A percentile compares a stretch with the other conserved stretches of the same genome.
Evolutionary conservation across 2,888 invertebrate species (phyloP).

Genomic region (Chrysolina americana): DNA sequence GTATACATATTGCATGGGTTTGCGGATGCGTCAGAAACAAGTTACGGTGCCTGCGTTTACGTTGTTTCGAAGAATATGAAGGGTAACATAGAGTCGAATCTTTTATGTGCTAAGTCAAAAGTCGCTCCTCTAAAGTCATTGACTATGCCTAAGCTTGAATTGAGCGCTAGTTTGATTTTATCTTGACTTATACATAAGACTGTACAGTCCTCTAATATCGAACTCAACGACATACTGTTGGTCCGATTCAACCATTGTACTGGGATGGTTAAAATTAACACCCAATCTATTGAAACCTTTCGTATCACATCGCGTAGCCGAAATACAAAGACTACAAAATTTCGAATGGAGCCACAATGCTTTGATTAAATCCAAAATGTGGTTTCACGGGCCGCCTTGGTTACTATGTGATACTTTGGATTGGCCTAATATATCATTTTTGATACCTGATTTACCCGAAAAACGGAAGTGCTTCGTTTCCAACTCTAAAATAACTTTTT

Average conservation of each 20-base stretch:
- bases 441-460: not conserved
- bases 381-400: not conserved
- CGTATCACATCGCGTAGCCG: not conserved
- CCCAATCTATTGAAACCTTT: not conserved
- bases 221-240: not conserved
- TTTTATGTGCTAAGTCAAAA: too few relatives aligned
- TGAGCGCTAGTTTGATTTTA: too few relatives aligned
- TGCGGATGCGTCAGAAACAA: too few relatives aligned
- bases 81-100: too few relatives aligned
- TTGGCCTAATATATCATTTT: not conserved
- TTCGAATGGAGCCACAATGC: not conserved
- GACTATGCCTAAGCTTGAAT: too few relatives aligned
- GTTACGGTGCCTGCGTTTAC: too few relatives aligned
- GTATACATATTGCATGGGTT: too few relatives aligned
- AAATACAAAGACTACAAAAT: not conserved
- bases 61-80: too few relatives aligned
- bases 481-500: not conserved
- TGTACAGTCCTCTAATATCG: not conserved
- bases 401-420: not conserved
- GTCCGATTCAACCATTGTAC: not conserved
- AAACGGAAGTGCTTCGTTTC: not conserved
- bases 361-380: not conserved
- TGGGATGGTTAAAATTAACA: not conserved
- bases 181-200: too few relatives aligned
- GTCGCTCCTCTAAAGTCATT: too few relatives aligned